Conservation (phyloP, 2,888 invertebrate genomes). For the Parnassius glacialis region DNA sequence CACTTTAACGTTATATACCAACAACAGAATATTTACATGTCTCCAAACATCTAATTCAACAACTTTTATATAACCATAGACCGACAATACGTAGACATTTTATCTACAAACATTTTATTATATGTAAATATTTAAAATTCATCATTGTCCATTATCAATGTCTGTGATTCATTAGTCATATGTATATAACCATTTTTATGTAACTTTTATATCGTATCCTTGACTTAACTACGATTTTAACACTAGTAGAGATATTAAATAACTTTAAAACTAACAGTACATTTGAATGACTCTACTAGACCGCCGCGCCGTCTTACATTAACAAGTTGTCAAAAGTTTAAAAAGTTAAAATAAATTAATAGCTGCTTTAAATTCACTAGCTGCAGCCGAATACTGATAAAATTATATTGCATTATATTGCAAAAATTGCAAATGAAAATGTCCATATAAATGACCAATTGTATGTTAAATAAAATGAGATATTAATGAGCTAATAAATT, state of each 20-base stretch:
- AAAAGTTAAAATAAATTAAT: neutral
- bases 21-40: slow-evolving; percentile 61
- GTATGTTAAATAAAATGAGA: too few species aligned
- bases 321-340: neutral
- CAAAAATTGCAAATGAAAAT: too few species aligned
- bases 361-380: neutral
- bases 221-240: slow-evolving; percentile 9
- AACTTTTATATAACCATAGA: slow-evolving; percentile 46
- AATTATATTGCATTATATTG: neutral
- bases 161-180: neutral
- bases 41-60: slow-evolving; percentile 61
- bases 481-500: too few species aligned
- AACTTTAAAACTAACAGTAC: slow-evolving; percentile 22
- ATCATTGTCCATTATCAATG: neutral
- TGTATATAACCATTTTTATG: neutral
- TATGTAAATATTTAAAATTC: neutral
- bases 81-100: slow-evolving; percentile 16
- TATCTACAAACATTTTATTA: neutral
- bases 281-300: slow-evolving; percentile 27
- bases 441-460: too few species aligned
- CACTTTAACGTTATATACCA: slow-evolving; percentile 39
- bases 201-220: neutral
- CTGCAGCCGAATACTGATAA: slow-evolving; percentile 12
- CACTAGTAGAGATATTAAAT: slow-evolving; percentile 13
- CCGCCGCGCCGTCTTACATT: slow-evolving; percentile 12